Conservation (phyloP, 2,888 invertebrate genomes). For the Reticulitermes lucifugus region DNA sequence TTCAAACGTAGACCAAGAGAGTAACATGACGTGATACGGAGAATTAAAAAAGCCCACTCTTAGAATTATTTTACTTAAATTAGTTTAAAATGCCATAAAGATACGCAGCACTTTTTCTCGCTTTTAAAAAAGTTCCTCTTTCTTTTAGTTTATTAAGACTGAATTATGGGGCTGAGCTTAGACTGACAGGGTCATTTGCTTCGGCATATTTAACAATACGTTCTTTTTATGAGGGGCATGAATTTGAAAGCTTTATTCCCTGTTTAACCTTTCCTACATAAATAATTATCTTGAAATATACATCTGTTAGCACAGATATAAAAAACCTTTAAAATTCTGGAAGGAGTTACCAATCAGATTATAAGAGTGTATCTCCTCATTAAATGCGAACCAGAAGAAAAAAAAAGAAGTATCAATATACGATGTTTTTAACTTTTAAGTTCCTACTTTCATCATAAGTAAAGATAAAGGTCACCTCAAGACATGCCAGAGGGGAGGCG, state of each 20-base stretch:
- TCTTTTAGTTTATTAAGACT: constrained; percentile 25
- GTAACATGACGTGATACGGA: constrained; percentile 15
- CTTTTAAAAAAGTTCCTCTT: neutral
- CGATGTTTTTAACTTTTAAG: no score
- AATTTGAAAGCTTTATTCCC: neutral
- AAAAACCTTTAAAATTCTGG: constrained; percentile 4
- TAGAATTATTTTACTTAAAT: constrained; percentile 39
- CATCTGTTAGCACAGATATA: neutral
- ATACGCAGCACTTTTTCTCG: neutral
- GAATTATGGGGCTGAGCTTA: neutral
- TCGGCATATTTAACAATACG: neutral
- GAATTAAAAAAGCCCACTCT: constrained; percentile 19
- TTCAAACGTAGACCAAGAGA: constrained; percentile 30
- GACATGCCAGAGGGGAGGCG: no score
- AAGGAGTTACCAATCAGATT: neutral
- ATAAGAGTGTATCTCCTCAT: constrained; percentile 7
- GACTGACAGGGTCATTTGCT: constrained; percentile 1
- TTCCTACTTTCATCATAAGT: no score
- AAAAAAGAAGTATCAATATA: neutral
- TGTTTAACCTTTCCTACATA: neutral
- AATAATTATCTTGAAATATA: constrained; percentile 11
- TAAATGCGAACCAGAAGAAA: no score
- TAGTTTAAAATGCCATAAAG: constrained; percentile 27
- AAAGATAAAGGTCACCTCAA: no score
- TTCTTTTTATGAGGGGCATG: neutral